Conservation (phyloP, 2,888 invertebrate species). For the Agrotis ipsilon region DNA sequence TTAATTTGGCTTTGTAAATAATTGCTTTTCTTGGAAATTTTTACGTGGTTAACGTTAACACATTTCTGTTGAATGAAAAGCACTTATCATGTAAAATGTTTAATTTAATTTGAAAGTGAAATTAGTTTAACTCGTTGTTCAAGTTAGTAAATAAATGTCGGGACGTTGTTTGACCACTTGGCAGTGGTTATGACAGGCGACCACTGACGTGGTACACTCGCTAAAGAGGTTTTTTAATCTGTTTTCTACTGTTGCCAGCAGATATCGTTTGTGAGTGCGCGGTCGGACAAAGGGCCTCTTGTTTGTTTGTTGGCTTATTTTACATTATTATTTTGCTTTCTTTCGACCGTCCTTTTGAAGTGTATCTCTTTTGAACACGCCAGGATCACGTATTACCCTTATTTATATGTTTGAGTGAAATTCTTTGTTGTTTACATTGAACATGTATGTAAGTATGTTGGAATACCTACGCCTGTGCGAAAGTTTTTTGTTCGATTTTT, state of each 20-base stretch:
- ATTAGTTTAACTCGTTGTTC: neutral
- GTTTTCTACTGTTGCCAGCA: neutral
- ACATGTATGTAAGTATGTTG: neutral
- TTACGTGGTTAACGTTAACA: neutral
- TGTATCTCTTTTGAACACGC: neutral
- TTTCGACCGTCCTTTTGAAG: neutral
- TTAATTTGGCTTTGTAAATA: constrained; percentile 11
- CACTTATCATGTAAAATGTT: constrained; percentile 13
- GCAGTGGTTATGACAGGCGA: neutral
- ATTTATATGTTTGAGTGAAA: neutral
- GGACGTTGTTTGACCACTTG: neutral
- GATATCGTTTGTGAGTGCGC: neutral
- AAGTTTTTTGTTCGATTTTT: no score
- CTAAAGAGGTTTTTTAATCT: neutral
- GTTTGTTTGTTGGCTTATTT: neutral
- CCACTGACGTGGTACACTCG: neutral
- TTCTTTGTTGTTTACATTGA: neutral
- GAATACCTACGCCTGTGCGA: no score
- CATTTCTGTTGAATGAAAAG: neutral
- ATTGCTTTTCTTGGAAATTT: constrained; percentile 6
- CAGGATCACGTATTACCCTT: no score
- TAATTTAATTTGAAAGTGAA: constrained; percentile 8
- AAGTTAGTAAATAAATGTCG: constrained; percentile 11
- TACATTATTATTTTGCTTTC: neutral
- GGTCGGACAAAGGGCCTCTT: no score